Percentiles rank a stretch among this genome's conserved stretches.
Conservation (phyloP, 2,797 vertebrate species). For the Pangasius larnaudii region DNA sequence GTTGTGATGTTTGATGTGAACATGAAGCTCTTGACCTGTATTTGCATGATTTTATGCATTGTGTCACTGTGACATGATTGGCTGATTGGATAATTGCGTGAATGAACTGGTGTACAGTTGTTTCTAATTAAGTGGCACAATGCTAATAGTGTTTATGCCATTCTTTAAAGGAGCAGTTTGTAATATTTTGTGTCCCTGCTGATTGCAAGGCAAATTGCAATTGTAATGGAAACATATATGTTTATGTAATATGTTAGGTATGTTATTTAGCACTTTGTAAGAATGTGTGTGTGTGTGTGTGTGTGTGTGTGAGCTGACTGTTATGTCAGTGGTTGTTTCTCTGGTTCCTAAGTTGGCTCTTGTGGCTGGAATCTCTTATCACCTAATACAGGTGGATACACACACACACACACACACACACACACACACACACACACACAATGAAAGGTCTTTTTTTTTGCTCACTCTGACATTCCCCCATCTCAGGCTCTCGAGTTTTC, state of each 20-base stretch:
- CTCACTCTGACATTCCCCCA: constrained; percentile 23
- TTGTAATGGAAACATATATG: background rate
- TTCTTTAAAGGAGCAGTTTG: background rate
- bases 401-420: background rate
- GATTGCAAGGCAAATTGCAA: background rate
- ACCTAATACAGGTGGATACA: constrained; percentile 64
- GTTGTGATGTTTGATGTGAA: background rate
- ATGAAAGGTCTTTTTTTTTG: background rate
- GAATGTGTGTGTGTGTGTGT: background rate
- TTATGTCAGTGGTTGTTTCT: constrained; percentile 57
- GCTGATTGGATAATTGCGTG: background rate
- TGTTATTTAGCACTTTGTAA: background rate
- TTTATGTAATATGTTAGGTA: background rate
- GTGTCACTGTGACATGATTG: too few species aligned
- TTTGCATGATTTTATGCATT: background rate
- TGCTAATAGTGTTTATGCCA: background rate
- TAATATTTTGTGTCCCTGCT: background rate
- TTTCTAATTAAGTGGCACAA: background rate
- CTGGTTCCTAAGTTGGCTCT: constrained; percentile 65
- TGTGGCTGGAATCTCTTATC: constrained; percentile 64
- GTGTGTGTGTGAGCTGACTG: background rate
- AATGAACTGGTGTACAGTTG: background rate
- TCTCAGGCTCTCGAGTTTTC: constrained; percentile 10
- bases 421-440: constrained; percentile 10
- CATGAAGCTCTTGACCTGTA: background rate